A percentile compares a stretch with the other conserved stretches of the same genome.
Evolutionary conservation across 2,113 vertebrate species (phyloP).

Genomic region (Trochalopteron elliotii): DNA sequence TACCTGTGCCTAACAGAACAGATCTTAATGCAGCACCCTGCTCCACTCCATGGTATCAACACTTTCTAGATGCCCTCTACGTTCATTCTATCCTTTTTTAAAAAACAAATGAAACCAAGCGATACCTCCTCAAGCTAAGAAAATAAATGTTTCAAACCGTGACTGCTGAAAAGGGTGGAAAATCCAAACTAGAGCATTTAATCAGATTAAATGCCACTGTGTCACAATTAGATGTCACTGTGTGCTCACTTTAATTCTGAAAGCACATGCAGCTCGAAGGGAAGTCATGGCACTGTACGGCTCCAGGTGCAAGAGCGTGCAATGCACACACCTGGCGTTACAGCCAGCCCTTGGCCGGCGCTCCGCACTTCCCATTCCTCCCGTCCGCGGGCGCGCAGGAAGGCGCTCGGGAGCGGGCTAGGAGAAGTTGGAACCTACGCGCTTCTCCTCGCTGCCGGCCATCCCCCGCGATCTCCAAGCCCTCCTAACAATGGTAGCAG

Average conservation of each 20-base stretch:
- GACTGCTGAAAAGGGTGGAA: not conserved
- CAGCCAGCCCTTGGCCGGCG: not conserved
- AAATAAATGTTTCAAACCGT: not conserved
- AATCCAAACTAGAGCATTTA: not conserved
- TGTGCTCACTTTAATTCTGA: not conserved
- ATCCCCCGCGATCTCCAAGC: not conserved
- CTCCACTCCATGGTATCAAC: not conserved
- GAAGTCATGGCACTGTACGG: not conserved
- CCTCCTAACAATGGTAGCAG: conserved; percentile 41
- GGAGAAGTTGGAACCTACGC: not conserved
- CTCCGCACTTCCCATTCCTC: accelerated
- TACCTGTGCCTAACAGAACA: not conserved
- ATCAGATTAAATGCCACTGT: not conserved
- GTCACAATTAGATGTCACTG: conserved; percentile 55
- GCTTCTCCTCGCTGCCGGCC: not conserved
- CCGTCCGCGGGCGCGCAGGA: not conserved
- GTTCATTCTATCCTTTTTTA: accelerated
- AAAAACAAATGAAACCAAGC: not conserved
- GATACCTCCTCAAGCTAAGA: not conserved
- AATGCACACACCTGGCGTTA: accelerated
- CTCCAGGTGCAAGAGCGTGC: not conserved
- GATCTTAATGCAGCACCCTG: not conserved
- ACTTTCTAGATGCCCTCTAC: not conserved
- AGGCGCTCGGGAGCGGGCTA: not conserved
- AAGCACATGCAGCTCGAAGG: not conserved